A percentile compares a stretch with the other conserved stretches of the same genome.
Conservation (phyloP, 1,140 invertebrate genomes). For the Magallana ariakensis region DNA sequence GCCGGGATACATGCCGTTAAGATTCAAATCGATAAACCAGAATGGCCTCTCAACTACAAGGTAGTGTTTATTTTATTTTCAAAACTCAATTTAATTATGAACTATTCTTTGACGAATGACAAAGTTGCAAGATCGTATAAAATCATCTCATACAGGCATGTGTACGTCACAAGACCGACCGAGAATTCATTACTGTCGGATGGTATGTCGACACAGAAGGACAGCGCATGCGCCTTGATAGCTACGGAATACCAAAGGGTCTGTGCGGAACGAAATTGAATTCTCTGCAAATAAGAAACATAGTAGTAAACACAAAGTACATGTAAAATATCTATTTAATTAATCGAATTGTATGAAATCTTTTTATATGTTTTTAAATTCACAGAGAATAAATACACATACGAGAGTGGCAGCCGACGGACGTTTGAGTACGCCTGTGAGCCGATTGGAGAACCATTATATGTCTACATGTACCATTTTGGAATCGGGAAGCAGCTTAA, state of each 20-base stretch:
- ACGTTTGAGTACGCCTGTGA: slow-evolving; percentile 45
- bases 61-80: background rate
- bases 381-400: slow-evolving; percentile 40
- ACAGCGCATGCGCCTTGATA: slow-evolving; percentile 51
- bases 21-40: background rate
- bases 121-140: background rate
- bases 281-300: too few species aligned
- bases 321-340: too few species aligned
- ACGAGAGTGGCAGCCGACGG: background rate
- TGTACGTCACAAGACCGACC: slow-evolving; percentile 39
- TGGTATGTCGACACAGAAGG: slow-evolving; percentile 50
- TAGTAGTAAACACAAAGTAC: too few species aligned
- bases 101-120: background rate
- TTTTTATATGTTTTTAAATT: background rate
- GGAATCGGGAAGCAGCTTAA: slow-evolving; percentile 48
- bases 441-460: slow-evolving; percentile 49
- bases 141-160: slow-evolving; percentile 39
- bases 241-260: slow-evolving; percentile 53
- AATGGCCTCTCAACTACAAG: slow-evolving; percentile 12
- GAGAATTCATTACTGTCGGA: slow-evolving; percentile 48
- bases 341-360: too few species aligned
- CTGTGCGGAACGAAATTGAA: too few species aligned
- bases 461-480: slow-evolving; percentile 53
- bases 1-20: background rate
- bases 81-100: background rate